phyloP scores from a whole-genome alignment of 2,113 vertebrate species.

The Phaetusa simplex region DNA sequence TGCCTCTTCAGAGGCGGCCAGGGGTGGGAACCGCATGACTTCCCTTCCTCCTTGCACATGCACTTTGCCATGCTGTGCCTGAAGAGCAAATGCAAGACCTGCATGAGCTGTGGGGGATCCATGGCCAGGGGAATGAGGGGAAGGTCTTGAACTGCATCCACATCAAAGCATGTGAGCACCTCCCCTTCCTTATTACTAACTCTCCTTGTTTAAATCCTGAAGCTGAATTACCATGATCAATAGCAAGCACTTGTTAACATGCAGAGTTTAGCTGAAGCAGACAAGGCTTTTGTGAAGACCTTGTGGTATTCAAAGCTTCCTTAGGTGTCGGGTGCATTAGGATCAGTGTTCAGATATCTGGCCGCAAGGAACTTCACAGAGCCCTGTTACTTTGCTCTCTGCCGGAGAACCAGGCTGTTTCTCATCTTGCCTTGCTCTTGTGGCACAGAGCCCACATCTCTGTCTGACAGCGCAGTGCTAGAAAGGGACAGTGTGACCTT shows the following conservation, averaged over 20 bases:
- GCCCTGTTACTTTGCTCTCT: neutral
- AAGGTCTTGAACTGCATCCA: neutral
- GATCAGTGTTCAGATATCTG: neutral
- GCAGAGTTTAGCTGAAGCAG: conserved; percentile 32
- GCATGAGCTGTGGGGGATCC: neutral
- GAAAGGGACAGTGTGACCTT: conserved; percentile 3
- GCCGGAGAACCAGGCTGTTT: neutral
- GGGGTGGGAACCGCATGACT: neutral
- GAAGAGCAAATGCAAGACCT: neutral
- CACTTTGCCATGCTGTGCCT: neutral
- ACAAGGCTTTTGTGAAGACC: conserved; percentile 12
- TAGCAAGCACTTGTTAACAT: conserved; percentile 41
- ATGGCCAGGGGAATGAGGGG: neutral
- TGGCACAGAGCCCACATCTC: neutral
- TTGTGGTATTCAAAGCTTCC: conserved; percentile 4
- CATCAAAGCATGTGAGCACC: neutral
- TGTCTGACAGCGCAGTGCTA: neutral
- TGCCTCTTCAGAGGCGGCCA: neutral
- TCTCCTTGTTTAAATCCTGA: conserved; percentile 13
- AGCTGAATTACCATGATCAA: conserved; percentile 42
- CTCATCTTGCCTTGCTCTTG: neutral
- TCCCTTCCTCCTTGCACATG: neutral
- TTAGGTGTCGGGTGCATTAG: neutral
- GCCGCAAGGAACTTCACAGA: neutral
- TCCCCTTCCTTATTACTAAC: neutral